These are phyloP conservation scores for Perognathus longimembris DNA, from an alignment of 2,113 vertebrate genomes.

Conservation along the genomic window DNA sequence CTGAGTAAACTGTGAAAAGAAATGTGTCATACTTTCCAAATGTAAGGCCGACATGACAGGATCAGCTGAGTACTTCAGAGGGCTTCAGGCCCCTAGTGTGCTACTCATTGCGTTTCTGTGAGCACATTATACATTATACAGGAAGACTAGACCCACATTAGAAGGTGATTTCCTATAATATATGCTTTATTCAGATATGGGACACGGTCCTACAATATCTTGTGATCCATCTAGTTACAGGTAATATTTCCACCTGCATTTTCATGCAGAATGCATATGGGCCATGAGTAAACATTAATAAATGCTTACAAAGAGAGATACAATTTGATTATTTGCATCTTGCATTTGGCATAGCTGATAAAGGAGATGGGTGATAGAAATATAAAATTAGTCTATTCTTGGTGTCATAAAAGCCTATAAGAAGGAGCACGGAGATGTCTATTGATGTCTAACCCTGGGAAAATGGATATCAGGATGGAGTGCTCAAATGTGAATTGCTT, in stretches of 20 bases:
- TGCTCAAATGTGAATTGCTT: conserved; percentile 37
- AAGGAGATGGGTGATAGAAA: conserved; percentile 24
- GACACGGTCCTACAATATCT: neutral
- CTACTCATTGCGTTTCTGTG: too few species aligned
- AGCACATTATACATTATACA: neutral
- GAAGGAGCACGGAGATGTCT: neutral
- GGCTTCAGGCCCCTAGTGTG: neutral
- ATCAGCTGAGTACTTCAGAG: neutral
- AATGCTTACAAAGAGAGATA: conserved; percentile 8
- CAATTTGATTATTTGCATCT: conserved; percentile 31
- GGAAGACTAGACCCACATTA: neutral
- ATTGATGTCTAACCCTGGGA: neutral
- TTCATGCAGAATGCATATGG: conserved; percentile 2
- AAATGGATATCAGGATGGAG: conserved; percentile 38
- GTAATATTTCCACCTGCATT: conserved; percentile 12
- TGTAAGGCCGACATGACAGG: neutral
- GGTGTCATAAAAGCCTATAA: neutral
- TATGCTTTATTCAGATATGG: neutral
- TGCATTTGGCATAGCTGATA: conserved; percentile 10
- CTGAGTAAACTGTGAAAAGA: neutral
- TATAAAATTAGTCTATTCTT: conserved; percentile 9
- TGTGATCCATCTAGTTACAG: neutral
- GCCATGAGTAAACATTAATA: conserved; percentile 36
- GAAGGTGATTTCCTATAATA: neutral
- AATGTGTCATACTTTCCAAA: neutral